Base-by-base conservation (phyloP, 2,113 vertebrate genomes). In the Zosterops borbonicus region DNA sequence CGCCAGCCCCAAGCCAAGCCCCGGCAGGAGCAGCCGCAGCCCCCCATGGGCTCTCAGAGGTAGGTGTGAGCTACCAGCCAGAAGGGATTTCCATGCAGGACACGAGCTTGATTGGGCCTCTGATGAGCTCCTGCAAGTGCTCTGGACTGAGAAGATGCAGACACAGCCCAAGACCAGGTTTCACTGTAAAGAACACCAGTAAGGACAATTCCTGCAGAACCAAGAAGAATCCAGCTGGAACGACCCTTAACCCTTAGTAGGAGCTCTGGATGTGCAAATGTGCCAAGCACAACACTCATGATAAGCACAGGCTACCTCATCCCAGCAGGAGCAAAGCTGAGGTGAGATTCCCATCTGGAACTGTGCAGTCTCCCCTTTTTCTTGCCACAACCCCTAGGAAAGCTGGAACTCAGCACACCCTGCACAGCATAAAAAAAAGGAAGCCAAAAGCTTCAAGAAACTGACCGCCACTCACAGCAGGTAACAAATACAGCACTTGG, bases 401-500 rank as follows among this genome's bases (percentile, higher is more conserved):
- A 69, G 31, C 13, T 37, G 21, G 37, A 70, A n/a, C 3, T 11
- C 50, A 71, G 52, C 1, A 19, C 6, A 41, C 5, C 33, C 33
- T 7, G 9, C 0, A 53, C 3, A 21, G 17, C 2, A 11, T 4
- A 14, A 27, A 18, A 27, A 21, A 28, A 17, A 35, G 1, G 7
- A 46, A 56, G 60, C 14, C 50, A 42, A 53, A 65, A 18, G 28
- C 73, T 55, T 64, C 14, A 7, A 87, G 85, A 47, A 67, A 92
- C 46, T 6, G 5, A 28, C 59, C 0, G 0, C 15, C 46, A 73
- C 20, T 50, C 73, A 60, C 11, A 63, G 12, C 23, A 16, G 22
- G 35, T 96, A 93, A 80, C 85, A 95, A 97, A 94, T 33, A 91
- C 89, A 97, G 84, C 91, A 92, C 92, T 83, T 75, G 56, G 52